phyloP scores from a whole-genome alignment of 1,140 invertebrate genomes.

The Pogonus chalceus region DNA sequence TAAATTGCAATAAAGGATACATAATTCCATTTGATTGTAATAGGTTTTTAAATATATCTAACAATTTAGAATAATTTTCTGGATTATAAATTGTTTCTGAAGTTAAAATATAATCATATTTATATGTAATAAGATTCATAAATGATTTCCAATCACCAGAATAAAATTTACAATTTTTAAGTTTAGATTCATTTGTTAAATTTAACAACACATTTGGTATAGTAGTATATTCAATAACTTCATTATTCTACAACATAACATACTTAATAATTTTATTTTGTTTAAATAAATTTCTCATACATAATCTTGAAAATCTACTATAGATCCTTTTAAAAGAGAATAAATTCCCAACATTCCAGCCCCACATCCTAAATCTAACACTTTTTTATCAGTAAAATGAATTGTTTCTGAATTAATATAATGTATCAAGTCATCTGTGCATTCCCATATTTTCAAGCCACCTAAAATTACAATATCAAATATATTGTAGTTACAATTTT shows the following conservation, averaged over 20 bases:
- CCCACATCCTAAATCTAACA: conserved; percentile 82
- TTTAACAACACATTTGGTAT: conserved; percentile 72
- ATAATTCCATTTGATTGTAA: conserved; percentile 56
- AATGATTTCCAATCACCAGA: conserved; percentile 73
- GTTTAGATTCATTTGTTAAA: conserved; percentile 37
- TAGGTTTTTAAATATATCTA: conserved; percentile 52
- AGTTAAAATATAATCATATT: conserved; percentile 76
- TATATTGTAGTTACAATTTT: conserved; percentile 14
- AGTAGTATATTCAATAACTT: conserved; percentile 61
- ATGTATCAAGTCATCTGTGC: conserved; percentile 62
- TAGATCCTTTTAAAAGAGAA: conserved; percentile 51
- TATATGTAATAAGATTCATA: conserved; percentile 37
- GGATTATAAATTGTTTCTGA: conserved; percentile 88
- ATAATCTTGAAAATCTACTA: conserved; percentile 84
- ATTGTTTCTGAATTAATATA: conserved; percentile 44
- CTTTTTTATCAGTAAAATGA: conserved; percentile 40
- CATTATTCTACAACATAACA: conserved; percentile 55
- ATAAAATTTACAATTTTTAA: conserved; percentile 53
- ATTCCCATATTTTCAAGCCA: conserved; percentile 84
- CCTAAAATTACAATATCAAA: conserved; percentile 40
- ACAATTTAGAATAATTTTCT: conserved; percentile 64
- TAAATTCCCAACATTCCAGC: conserved; percentile 70
- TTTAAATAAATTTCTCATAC: conserved; percentile 43
- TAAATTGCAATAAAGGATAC: conserved; percentile 35
- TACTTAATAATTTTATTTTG: conserved; percentile 4